These are phyloP conservation scores for Peromyscus nudipes DNA, from an alignment of 2,797 vertebrate species.

Conservation along the genomic window DNA sequence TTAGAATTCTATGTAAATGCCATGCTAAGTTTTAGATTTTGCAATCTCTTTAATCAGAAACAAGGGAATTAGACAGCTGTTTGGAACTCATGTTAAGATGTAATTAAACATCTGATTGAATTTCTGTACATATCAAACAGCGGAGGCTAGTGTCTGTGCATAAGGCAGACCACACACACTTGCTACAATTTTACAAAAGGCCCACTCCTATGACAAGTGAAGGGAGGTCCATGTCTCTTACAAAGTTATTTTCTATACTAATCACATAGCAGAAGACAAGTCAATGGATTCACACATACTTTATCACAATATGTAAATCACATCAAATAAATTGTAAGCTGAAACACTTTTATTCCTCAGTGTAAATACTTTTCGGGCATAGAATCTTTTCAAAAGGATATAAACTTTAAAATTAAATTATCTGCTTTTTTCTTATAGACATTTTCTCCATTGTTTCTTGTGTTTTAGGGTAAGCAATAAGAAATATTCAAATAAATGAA, in stretches of 20 bases:
- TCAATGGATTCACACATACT: slow-evolving; percentile 84
- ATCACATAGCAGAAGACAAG: slow-evolving; percentile 76
- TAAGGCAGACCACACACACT: slow-evolving; percentile 86
- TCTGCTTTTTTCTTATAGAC: slow-evolving; percentile 74
- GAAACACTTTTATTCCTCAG: slow-evolving; percentile 86
- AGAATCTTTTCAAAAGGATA: slow-evolving; percentile 65
- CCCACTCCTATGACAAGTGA: slow-evolving; percentile 76
- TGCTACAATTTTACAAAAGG: slow-evolving; percentile 88
- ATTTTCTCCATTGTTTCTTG: slow-evolving; percentile 64
- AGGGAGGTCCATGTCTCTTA: slow-evolving; percentile 79
- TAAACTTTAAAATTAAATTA: slow-evolving; percentile 78
- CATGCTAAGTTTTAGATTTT: slow-evolving; percentile 96
- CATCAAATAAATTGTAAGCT: slow-evolving; percentile 82
- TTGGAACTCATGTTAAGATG: slow-evolving; percentile 95
- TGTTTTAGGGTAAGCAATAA: slow-evolving; percentile 71
- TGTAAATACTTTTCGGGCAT: slow-evolving; percentile 81
- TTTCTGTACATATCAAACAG: slow-evolving; percentile 94
- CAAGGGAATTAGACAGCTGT: slow-evolving; percentile 98
- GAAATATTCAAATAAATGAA: slow-evolving; percentile 59
- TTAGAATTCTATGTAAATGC: slow-evolving; percentile 93
- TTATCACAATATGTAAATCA: slow-evolving; percentile 86
- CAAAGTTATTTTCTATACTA: slow-evolving; percentile 85
- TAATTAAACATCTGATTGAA: slow-evolving; percentile 99
- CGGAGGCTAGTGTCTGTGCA: slow-evolving; percentile 86
- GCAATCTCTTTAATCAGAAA: slow-evolving; percentile 98